Percentiles rank a stretch among this genome's conserved stretches.
phyloP scores from a whole-genome alignment of 2,888 invertebrate species.

The Altica lythri region DNA sequence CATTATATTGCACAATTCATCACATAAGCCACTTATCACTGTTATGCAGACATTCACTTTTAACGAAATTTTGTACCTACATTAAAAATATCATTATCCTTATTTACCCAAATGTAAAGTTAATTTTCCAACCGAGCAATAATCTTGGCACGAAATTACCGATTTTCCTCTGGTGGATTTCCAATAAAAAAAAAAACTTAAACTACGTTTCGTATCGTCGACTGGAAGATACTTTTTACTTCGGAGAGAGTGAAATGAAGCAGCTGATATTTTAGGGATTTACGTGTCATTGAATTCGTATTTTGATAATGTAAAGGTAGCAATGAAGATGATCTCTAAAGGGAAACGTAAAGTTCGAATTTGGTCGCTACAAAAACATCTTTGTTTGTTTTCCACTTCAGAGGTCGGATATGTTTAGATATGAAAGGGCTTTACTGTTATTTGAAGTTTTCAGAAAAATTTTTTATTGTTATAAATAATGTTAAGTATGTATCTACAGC shows the following conservation, averaged over 20 bases:
- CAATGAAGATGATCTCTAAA: conserved; percentile 12
- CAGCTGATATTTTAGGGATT: conserved; percentile 9
- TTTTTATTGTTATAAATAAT: no score
- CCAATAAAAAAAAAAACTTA: neutral
- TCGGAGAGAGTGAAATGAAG: neutral
- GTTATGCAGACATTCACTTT: no score
- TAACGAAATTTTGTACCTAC: no score
- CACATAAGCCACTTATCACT: no score
- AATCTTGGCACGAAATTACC: neutral
- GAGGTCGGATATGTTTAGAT: neutral
- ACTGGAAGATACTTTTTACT: neutral
- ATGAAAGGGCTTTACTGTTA: no score
- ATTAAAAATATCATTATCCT: no score
- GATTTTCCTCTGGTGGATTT: conserved; percentile 3
- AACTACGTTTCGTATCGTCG: neutral
- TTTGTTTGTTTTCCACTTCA: conserved; percentile 3
- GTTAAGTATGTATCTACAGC: no score
- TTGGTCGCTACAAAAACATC: neutral
- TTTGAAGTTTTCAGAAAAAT: no score
- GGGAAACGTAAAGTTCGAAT: no score
- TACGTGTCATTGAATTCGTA: conserved; percentile 10
- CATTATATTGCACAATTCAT: no score
- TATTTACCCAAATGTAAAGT: conserved; percentile 5
- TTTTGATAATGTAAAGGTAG: conserved; percentile 11
- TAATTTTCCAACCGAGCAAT: conserved; percentile 3